Base-by-base conservation (phyloP, 2,797 vertebrate species). In the Tapirus indicus region DNA sequence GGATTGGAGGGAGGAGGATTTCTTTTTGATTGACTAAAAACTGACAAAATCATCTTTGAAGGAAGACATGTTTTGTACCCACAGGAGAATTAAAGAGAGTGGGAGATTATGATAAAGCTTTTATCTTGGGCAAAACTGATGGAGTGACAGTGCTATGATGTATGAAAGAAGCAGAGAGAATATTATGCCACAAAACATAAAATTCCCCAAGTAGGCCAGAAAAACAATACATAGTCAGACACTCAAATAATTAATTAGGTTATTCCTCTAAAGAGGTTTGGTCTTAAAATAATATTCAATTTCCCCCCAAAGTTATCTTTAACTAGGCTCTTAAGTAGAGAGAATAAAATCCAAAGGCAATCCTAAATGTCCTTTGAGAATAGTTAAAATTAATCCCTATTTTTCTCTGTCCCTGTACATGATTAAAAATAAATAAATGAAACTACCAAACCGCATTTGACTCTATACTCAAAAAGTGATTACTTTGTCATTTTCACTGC, bases 351-450 rank as follows among this genome's bases (percentile, higher is more conserved):
- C 1, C 64, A 93, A 96, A 89, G 21, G 7, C 0, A 66, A 29
- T 71, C 52, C 21, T 66, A 47, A 72, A 72, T 68, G 29, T 69
- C 16, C 47, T 72, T 93, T 85, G 8, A 25, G 20, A 74, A 21
- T 29, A 60, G 12, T 91, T 97, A 72, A 95, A 95, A 96, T 79
- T 52, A 94, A 92, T 2, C 2, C 87, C 88, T 90, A 10, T 68
- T 98, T 41, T 54, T 97, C 14, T 72, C 78, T 88, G 32, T 93
- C 56, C 56, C 93, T 88, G 92, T 5, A n/a, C 32, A 60, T 32
- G 94, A 96, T 92, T 92, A 84, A 94, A 62, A 97, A 95, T 85
- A 97, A 92, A 96, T 92, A 85, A 97, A 66, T n/a, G 72, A 97
- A 97, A 58, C 16, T 95, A 93, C 5, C 23, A 97, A 97, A 95